Conservation (phyloP, 2,888 invertebrate species). For the Hanleya hanleyi region DNA sequence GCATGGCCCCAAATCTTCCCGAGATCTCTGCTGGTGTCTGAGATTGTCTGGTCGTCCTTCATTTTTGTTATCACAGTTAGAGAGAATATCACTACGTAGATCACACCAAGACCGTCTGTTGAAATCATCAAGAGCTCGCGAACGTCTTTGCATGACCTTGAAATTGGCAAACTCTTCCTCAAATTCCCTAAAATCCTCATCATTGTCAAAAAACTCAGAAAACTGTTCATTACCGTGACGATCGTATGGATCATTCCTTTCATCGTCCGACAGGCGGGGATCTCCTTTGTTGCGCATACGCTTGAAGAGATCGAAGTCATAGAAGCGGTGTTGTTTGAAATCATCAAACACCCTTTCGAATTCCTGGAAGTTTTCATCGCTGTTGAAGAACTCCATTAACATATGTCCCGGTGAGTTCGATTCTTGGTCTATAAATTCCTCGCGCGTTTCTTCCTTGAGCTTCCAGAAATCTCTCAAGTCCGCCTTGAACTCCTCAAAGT, state of each 20-base stretch:
- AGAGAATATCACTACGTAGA: slow-evolving; percentile 60
- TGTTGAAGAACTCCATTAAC: slow-evolving; percentile 64
- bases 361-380: slow-evolving; percentile 65
- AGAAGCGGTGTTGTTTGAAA: slow-evolving; percentile 22
- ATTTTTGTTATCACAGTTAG: slow-evolving; percentile 60
- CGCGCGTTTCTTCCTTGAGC: slow-evolving; percentile 21
- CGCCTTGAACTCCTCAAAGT: slow-evolving; percentile 66
- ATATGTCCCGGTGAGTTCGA: background rate
- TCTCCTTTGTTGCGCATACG: background rate
- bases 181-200: slow-evolving; percentile 62
- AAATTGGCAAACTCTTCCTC: slow-evolving; percentile 64
- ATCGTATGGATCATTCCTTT: slow-evolving; percentile 19
- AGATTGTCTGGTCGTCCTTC: background rate
- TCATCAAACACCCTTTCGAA: slow-evolving; percentile 66
- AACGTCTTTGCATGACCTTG: slow-evolving; percentile 50
- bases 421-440: background rate
- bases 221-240: slow-evolving; percentile 40
- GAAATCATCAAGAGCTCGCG: slow-evolving; percentile 47
- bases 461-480: slow-evolving; percentile 52
- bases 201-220: slow-evolving; percentile 64
- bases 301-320: background rate
- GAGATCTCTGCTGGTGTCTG: background rate
- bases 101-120: slow-evolving; percentile 61
- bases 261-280: slow-evolving; percentile 16
- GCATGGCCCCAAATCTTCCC: too few species aligned